phyloP scores from a whole-genome alignment of 2,113 vertebrate genomes.

The Anas platyrhynchos region DNA sequence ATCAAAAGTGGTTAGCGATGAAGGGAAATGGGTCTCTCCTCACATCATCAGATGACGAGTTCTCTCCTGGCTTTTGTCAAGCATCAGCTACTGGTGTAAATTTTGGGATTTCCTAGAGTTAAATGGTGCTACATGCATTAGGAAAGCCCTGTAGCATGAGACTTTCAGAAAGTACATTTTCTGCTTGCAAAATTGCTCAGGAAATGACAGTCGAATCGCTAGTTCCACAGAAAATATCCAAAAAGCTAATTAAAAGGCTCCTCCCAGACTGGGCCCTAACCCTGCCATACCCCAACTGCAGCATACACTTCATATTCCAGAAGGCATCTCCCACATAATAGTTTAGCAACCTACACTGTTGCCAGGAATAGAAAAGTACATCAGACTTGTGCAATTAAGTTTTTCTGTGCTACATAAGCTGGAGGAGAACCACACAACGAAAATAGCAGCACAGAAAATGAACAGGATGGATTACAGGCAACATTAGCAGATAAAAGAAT shows the following conservation, averaged over 20 bases:
- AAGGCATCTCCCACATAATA: slow-evolving; percentile 67
- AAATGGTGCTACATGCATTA: background rate
- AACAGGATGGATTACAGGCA: slow-evolving; percentile 50
- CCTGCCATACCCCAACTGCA: slow-evolving; percentile 37
- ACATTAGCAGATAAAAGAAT: slow-evolving; percentile 41
- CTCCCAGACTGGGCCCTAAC: background rate
- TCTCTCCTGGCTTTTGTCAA: background rate
- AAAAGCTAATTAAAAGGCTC: slow-evolving; percentile 34
- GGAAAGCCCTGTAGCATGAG: background rate
- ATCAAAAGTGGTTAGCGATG: background rate
- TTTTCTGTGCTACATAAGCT: slow-evolving; percentile 26
- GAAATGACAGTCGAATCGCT: background rate
- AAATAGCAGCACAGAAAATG: slow-evolving; percentile 42
- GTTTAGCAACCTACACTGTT: slow-evolving; percentile 54
- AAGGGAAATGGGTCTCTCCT: background rate
- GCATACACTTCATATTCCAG: slow-evolving; percentile 45
- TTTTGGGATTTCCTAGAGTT: background rate
- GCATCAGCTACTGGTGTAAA: background rate
- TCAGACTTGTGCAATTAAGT: slow-evolving; percentile 62
- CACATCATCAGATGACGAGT: background rate
- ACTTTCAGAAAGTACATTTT: background rate
- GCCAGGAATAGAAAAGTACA: slow-evolving; percentile 66
- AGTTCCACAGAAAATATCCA: background rate
- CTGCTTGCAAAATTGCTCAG: background rate
- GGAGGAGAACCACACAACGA: background rate